Percentiles rank a stretch among this genome's conserved stretches.
Conservation (phyloP, 1,140 invertebrate species). For the Caenorhabditis tropicalis region DNA sequence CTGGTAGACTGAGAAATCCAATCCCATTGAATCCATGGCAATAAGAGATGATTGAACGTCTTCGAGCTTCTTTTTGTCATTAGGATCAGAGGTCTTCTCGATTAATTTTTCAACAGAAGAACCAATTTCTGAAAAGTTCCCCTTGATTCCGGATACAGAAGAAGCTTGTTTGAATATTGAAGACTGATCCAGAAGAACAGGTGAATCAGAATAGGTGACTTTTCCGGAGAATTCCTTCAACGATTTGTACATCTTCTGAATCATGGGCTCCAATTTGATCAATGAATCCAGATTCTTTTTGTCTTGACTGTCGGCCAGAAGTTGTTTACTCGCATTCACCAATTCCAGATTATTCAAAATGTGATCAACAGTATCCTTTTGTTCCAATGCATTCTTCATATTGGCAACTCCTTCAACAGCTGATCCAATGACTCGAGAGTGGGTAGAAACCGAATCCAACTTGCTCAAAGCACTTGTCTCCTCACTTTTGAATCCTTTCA, state of each 20-base stretch:
- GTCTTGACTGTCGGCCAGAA: not conserved
- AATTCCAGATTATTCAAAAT: not conserved
- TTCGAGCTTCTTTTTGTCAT: not conserved
- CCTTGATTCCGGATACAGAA: not conserved
- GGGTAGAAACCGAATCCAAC: not conserved
- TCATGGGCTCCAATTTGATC: not conserved
- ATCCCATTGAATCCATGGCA: not conserved
- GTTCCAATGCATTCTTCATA: not conserved
- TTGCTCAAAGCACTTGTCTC: not conserved
- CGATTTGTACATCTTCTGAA: not conserved
- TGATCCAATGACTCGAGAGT: not conserved
- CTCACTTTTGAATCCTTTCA: not conserved
- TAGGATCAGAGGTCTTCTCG: not conserved
- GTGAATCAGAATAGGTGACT: not conserved
- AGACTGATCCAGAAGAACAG: not conserved
- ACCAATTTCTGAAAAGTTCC: not conserved
- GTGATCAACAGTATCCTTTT: not conserved
- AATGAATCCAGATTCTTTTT: not conserved
- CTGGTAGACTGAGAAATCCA: not conserved
- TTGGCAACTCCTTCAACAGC: not conserved
- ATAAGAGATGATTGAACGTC: not conserved
- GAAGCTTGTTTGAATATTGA: not conserved
- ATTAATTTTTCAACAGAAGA: not conserved
- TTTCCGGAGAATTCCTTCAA: not conserved
- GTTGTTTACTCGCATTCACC: not conserved